Conservation (phyloP, 2,797 vertebrate genomes). For the Macrochelys suwanniensis region DNA sequence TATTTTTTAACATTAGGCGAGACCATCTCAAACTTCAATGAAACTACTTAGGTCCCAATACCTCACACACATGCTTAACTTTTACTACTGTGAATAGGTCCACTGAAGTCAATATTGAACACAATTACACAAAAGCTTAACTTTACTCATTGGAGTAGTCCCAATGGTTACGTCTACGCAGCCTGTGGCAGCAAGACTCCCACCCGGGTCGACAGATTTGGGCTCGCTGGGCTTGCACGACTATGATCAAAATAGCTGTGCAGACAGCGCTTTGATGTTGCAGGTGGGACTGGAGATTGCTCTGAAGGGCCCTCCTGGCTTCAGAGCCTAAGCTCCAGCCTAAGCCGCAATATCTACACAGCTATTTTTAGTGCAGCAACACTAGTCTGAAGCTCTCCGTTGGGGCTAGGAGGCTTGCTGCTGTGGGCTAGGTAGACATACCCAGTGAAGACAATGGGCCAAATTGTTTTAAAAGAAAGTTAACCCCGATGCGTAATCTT, state of each 20-base stretch:
- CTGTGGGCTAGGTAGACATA: background rate
- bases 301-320: background rate
- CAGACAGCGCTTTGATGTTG: background rate
- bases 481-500: background rate
- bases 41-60: background rate
- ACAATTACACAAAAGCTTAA: background rate
- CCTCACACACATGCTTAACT: fast-evolving
- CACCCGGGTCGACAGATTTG: too few relatives aligned
- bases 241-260: background rate
- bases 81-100: background rate
- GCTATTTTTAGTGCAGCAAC: background rate
- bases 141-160: background rate
- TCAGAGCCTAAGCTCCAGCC: background rate
- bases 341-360: background rate
- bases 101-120: background rate
- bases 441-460: background rate
- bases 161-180: background rate
- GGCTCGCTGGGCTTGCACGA: background rate
- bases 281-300: background rate
- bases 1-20: background rate
- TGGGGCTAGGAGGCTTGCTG: background rate
- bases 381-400: background rate
- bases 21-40: background rate
- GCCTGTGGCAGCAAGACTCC: background rate
- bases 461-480: background rate